phyloP scores from a whole-genome alignment of 2,888 invertebrate genomes.

The Yponomeuta cagnagella region DNA sequence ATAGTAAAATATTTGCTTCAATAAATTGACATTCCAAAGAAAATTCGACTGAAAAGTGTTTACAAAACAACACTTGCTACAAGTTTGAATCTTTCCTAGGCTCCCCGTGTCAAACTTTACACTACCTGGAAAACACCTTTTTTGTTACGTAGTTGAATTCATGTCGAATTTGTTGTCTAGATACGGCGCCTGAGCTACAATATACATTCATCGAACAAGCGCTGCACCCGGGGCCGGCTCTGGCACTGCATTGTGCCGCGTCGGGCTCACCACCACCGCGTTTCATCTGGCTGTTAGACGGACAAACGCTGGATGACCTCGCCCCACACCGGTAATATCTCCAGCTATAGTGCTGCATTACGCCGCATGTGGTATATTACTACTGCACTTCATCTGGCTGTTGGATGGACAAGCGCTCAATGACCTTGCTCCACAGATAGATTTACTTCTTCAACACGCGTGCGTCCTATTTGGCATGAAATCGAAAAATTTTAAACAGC shows the following conservation, averaged over 20 bases:
- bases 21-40: neutral
- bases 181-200: slow-evolving; percentile 89
- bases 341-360: slow-evolving; percentile 87
- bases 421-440: too few species aligned
- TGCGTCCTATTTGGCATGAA: too few species aligned
- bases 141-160: too few species aligned
- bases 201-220: slow-evolving; percentile 90
- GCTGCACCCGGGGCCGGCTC: slow-evolving; percentile 79
- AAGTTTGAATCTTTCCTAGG: too few species aligned
- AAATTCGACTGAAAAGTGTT: too few species aligned
- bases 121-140: too few species aligned
- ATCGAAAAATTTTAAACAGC: too few species aligned
- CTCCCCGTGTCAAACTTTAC: too few species aligned
- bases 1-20: too few species aligned
- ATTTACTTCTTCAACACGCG: too few species aligned
- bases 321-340: slow-evolving; percentile 53
- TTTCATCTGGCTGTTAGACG: slow-evolving; percentile 89
- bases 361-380: slow-evolving; percentile 90
- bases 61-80: too few species aligned
- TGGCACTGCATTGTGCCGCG: slow-evolving; percentile 90
- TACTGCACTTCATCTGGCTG: slow-evolving; percentile 88
- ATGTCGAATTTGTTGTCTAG: slow-evolving; percentile 47
- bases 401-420: slow-evolving; percentile 85
- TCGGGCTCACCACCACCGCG: slow-evolving; percentile 90
- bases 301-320: slow-evolving; percentile 80